Evolutionary conservation across 2,113 vertebrate genomes (phyloP), one percentile per base, ranked within the genome.

Genomic region (Festucalex cinctus): DNA sequence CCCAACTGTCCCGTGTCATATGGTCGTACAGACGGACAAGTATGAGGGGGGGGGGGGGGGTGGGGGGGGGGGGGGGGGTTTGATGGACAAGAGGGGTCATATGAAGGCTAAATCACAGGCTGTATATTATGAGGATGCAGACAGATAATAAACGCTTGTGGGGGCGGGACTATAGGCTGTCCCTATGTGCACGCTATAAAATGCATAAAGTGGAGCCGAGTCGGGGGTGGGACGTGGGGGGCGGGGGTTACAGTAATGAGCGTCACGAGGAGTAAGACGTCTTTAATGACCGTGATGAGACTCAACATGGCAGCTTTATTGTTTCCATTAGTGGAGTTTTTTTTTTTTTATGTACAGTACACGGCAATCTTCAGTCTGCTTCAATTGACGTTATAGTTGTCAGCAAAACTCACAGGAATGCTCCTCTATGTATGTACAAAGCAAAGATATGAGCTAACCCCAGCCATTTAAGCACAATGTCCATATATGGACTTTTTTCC

Each of bases 1-100:
- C 61, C 49, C 76, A 69, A 58, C 74, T 62, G 70, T 39, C 79
- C 75, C 19, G 3, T 73, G 72, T 85, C 74, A 75, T 79, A 35
- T 71, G 54, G 70, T 63, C 39, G 26, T 70, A 44, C 53, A 74
- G 69, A 65, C 41, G 2, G 41, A 12, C 59, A 39, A 61, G 59
- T 22, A 35, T n/a, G n/a, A n/a, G n/a, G n/a, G n/a, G n/a, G 32
- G 24, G 54, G 8, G 8, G 20, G 24, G 43, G 63, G 14, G 71
- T 3, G 12, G 12, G 39, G 39, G 39, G 39, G 39, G 10, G 10
- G 9, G 9, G 80, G 82, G 74, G 32, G 72, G 69, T 37, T 16
- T 7, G 44, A 3, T 6, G n/a, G n/a, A n/a, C n/a, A n/a, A 32
- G 7, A 54, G 70, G 57, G 84, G 80, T 84, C 79, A 86, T 68